Evolutionary conservation across 2,888 invertebrate genomes (phyloP), one percentile per base, ranked within the genome.

Genomic region (Thereva unica): DNA sequence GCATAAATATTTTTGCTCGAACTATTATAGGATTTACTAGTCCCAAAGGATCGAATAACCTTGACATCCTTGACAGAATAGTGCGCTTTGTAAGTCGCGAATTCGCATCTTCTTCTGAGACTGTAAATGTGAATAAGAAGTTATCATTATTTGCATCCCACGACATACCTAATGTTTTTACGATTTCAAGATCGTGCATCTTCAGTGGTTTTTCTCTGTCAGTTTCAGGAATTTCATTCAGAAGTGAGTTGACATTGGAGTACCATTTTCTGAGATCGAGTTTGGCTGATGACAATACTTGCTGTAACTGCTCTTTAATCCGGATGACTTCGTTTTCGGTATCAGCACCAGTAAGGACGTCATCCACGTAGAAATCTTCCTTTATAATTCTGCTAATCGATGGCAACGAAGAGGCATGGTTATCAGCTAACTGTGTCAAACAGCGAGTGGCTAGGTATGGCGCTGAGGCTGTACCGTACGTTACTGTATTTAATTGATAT

Each of bases 401-500:
- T 6, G 53, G 53, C 2, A 1, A 9, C 6, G 23, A 45, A 9
- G n/a, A 7, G 54, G 67, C 47, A 35, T 64, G 4, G 5, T 10
- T 9, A 34, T 55, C 55, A n/a, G 55, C 40, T n/a, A 55, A 23
- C 37, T 41, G 40, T n/a, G 37, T 55, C 9, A 55, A n/a, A 55
- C 40, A 55, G 6, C 55, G 5, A 6, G 55, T 55, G 9, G 64
- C 44, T 35, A 54, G 40, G 53, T 49, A 64, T 23, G 64, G 35
- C 2, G 64, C 64, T 2, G 64, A 12, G 6, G 53, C 40, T 52
- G 64, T 52, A 8, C 63, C 63, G 12, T 52, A 63, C 7, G 64
- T 44, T 6, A 64, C 54, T n/a, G 64, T 64, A 34, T 42, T 53
- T 35, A 9, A 77, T 77, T 73, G 81, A 82, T 67, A 81, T 72